Conservation (phyloP, 2,113 vertebrate species). For the Papio anubis region DNA sequence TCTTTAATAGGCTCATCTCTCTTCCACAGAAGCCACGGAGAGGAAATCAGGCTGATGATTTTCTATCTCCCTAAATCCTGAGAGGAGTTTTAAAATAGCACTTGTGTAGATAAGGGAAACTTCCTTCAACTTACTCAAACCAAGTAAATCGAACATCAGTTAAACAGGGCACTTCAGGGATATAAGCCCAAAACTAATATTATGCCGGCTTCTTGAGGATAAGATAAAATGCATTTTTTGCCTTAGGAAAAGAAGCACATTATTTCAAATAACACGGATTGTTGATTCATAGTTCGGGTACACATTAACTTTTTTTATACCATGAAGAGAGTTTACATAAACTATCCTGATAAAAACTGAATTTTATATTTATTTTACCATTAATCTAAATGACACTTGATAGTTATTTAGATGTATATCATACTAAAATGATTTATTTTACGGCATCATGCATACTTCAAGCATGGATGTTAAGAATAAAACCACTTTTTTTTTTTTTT, state of each 20-base stretch:
- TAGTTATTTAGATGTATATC: background rate
- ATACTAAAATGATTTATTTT: background rate
- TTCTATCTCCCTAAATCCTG: background rate
- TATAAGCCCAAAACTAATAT: conserved; percentile 53
- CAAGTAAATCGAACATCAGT: conserved; percentile 9
- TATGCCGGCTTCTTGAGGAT: conserved; percentile 69
- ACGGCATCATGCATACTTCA: background rate
- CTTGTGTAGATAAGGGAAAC: background rate
- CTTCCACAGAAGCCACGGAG: background rate
- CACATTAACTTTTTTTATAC: conserved; percentile 63
- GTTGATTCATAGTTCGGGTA: conserved; percentile 69
- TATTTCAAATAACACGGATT: conserved; percentile 70
- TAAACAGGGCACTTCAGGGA: background rate
- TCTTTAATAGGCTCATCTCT: background rate
- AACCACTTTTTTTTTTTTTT: too few relatives aligned
- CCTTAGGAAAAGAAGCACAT: conserved; percentile 78
- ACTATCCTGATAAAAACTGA: conserved; percentile 58
- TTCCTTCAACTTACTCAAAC: background rate
- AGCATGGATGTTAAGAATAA: background rate
- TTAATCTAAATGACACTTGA: background rate
- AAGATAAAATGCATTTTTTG: conserved; percentile 81
- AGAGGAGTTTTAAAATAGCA: conserved; percentile 19
- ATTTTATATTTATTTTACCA: conserved; percentile 56
- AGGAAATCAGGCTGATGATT: background rate
- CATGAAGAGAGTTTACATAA: conserved; percentile 65